A percentile compares a stretch with the other conserved stretches of the same genome.
These are phyloP conservation scores for Dendrolimus pini DNA, from an alignment of 2,888 invertebrate species.

Conservation along the genomic window DNA sequence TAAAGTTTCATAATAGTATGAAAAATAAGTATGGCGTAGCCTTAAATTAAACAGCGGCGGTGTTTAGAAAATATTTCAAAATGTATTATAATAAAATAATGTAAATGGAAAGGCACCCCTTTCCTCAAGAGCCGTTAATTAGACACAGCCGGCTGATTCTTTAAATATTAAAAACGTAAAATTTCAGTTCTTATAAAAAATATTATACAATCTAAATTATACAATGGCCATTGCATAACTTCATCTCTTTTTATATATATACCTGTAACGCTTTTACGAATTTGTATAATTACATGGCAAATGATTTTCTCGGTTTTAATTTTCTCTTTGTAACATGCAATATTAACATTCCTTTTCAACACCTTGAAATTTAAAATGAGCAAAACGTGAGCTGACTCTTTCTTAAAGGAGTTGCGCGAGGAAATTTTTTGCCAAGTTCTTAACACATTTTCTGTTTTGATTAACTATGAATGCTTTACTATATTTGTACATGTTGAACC, in stretches of 20 bases:
- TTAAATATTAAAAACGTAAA: not conserved
- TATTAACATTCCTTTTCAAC: no score
- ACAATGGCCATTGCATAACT: not conserved
- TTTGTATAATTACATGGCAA: not conserved
- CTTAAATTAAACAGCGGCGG: not conserved
- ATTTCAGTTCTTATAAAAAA: not conserved
- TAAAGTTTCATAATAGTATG: no score
- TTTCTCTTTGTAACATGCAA: not conserved
- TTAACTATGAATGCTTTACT: no score
- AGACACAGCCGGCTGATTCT: not conserved
- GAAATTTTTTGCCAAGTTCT: no score
- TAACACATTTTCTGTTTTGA: no score
- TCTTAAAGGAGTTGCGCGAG: no score
- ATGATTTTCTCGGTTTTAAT: not conserved
- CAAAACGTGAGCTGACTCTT: no score
- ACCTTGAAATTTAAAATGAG: no score
- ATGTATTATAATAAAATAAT: not conserved
- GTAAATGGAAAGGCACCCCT: not conserved
- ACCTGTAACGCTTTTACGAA: not conserved
- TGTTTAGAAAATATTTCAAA: not conserved
- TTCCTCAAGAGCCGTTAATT: not conserved
- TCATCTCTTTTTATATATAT: not conserved
- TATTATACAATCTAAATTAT: not conserved
- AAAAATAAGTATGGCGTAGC: no score
- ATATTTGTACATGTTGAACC: no score